Evolutionary conservation across 37 sponge, comb jelly and placozoan genomes (phyloP).

Genomic region (Chondrilla cf. caribensis): DNA sequence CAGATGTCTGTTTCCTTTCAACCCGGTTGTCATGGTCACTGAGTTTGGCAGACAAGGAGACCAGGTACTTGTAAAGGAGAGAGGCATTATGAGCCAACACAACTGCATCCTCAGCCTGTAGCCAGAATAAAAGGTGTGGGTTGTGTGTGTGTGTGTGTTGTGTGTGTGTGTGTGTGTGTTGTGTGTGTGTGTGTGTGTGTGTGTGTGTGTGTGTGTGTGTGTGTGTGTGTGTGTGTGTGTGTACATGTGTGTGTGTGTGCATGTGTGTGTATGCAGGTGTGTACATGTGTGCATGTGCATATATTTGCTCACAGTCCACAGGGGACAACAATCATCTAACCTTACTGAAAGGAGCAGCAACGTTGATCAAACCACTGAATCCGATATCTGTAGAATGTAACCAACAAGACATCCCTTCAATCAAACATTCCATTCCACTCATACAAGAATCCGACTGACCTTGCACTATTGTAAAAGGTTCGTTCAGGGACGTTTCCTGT

Average conservation of each 20-base stretch:
- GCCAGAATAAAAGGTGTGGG: too few relatives aligned
- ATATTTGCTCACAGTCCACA: neutral
- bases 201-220: neutral
- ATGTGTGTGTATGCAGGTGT: neutral
- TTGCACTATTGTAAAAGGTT: conserved; percentile 37
- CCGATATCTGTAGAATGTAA: conserved; percentile 44
- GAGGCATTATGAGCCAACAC: conserved; percentile 35
- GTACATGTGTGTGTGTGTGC: neutral
- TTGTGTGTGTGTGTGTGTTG: too few relatives aligned
- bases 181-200: neutral
- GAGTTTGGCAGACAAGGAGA: too few relatives aligned
- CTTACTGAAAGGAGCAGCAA: conserved; percentile 64
- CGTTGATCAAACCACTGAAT: conserved; percentile 49
- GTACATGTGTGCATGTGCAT: neutral
- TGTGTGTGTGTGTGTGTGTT: neutral
- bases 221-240: neutral
- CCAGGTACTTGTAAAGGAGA: conserved; percentile 43
- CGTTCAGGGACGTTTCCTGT: neutral
- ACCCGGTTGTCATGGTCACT: too few relatives aligned
- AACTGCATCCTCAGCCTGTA: neutral
- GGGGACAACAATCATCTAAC: conserved; percentile 3
- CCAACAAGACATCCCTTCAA: too few relatives aligned
- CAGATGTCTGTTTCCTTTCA: too few relatives aligned
- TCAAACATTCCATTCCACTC: neutral
- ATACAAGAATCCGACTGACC: conserved; percentile 20